These are phyloP conservation scores for Hirundo rustica DNA, from an alignment of 2,797 vertebrate genomes.

Conservation along the genomic window DNA sequence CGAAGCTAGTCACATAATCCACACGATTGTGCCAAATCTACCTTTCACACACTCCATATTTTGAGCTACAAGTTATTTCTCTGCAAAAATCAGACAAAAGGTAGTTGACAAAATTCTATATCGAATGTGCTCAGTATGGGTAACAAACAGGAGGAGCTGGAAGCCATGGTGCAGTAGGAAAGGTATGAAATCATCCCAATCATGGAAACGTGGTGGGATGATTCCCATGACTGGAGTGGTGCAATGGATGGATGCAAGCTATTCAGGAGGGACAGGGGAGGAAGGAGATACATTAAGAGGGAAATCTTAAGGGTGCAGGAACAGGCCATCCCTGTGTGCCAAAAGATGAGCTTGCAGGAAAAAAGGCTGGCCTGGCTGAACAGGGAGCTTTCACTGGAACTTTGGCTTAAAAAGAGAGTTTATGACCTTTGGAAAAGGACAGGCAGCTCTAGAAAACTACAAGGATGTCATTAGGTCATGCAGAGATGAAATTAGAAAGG, in stretches of 20 bases:
- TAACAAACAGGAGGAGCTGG: neutral
- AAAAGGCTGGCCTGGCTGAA: neutral
- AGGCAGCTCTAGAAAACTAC: neutral
- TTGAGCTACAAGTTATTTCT: neutral
- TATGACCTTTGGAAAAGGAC: neutral
- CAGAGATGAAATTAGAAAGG: neutral
- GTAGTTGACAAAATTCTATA: neutral
- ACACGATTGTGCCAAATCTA: neutral
- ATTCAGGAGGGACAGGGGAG: neutral
- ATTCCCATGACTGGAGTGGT: neutral
- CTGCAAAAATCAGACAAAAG: neutral
- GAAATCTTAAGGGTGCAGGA: neutral
- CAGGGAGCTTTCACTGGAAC: neutral
- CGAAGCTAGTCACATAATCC: neutral
- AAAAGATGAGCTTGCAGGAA: neutral
- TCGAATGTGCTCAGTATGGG: fast-evolving
- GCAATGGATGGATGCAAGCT: neutral
- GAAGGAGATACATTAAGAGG: neutral
- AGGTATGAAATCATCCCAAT: fast-evolving
- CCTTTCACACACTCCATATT: neutral
- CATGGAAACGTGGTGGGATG: neutral
- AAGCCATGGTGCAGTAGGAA: neutral
- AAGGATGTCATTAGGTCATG: neutral
- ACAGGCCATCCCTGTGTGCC: fast-evolving
- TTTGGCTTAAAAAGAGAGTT: neutral